phyloP scores from a whole-genome alignment of 2,113 vertebrate species.

The Acrocephalus arundinaceus region DNA sequence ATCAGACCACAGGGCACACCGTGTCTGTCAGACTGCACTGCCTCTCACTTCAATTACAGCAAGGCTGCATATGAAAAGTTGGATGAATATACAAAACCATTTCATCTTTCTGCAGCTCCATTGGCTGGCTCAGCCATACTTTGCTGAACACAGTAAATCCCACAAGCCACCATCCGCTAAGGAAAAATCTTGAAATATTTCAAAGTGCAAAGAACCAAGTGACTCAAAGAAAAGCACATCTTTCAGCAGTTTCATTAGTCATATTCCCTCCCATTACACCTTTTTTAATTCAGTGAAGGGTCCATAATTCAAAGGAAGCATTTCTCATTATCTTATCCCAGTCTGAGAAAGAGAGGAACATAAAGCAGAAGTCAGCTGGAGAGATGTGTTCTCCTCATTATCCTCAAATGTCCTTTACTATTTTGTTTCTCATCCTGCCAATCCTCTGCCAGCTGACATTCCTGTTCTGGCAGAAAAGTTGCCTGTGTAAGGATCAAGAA shows the following conservation, averaged over 20 bases:
- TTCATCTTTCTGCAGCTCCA: conserved; percentile 34
- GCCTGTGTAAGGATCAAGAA: not conserved
- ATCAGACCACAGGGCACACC: not conserved
- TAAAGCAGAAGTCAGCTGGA: conserved; percentile 1
- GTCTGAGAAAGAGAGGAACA: not conserved
- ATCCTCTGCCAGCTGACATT: not conserved
- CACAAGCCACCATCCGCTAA: not conserved
- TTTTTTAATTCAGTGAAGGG: conserved; percentile 11
- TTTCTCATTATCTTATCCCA: conserved; percentile 57
- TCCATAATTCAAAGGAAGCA: conserved; percentile 61
- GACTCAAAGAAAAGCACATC: not conserved
- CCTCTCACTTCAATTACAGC: not conserved
- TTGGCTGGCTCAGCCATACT: not conserved
- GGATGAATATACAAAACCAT: conserved; percentile 31
- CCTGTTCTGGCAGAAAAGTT: not conserved
- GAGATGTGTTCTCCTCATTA: conserved; percentile 62
- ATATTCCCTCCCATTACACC: conserved; percentile 12
- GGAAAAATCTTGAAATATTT: not conserved
- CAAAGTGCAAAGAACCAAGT: conserved; percentile 26
- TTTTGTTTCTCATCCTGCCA: conserved; percentile 12
- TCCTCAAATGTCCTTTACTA: conserved; percentile 46
- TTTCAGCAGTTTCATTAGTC: not conserved
- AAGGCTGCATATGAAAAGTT: not conserved
- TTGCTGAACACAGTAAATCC: conserved; percentile 38
- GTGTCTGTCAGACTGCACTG: not conserved